Conservation (phyloP, 2,797 vertebrate genomes). For the Myotis pilosus region DNA sequence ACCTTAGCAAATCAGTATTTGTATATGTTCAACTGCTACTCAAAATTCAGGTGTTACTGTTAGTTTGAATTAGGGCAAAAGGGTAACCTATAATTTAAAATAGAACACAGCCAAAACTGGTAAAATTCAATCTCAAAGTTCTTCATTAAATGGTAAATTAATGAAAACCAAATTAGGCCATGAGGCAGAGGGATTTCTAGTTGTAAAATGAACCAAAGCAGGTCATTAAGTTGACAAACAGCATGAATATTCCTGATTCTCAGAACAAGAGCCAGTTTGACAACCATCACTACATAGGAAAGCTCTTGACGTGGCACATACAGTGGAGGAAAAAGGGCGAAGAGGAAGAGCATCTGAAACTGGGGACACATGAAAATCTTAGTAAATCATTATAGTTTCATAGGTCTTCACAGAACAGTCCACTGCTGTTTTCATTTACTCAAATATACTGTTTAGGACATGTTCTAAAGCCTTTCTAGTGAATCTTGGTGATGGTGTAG, state of each 20-base stretch:
- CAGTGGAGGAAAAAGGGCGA: neutral
- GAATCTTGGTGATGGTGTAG: neutral
- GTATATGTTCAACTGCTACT: neutral
- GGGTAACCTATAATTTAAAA: constrained; percentile 64
- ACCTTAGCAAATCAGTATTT: constrained; percentile 6
- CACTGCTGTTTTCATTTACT: neutral
- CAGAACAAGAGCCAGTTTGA: neutral
- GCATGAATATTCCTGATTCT: constrained; percentile 15
- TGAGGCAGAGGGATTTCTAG: constrained; percentile 40
- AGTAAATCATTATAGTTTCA: neutral
- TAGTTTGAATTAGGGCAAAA: constrained; percentile 65
- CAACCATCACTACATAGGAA: neutral
- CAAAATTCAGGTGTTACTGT: constrained; percentile 27
- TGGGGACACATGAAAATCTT: neutral
- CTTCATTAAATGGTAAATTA: constrained; percentile 52
- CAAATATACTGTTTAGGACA: neutral
- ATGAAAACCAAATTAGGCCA: constrained; percentile 60
- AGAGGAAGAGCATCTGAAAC: neutral
- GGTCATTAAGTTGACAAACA: constrained; percentile 45
- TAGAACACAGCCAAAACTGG: constrained; percentile 28
- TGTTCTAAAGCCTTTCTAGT: neutral
- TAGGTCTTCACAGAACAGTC: neutral
- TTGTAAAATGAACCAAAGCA: constrained; percentile 42
- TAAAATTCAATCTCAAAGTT: constrained; percentile 51
- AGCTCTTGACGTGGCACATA: neutral